Conservation (phyloP, 1,140 invertebrate genomes). For the Brachionus asplanchnoidis region DNA sequence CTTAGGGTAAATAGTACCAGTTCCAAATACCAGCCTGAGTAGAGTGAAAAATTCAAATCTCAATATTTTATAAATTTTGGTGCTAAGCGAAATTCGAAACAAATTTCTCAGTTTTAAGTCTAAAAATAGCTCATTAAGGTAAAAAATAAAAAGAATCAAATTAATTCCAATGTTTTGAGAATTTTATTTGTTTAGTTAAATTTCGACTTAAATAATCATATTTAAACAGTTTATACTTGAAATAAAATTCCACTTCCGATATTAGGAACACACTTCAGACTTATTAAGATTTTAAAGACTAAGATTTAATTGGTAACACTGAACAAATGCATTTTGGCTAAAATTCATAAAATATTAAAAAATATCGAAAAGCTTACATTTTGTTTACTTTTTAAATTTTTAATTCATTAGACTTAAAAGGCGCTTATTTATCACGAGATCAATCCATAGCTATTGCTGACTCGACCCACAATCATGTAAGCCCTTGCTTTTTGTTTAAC, state of each 20-base stretch:
- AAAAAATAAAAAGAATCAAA: background rate
- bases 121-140: background rate
- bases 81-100: background rate
- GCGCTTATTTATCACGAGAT: background rate
- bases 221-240: background rate
- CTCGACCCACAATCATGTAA: background rate
- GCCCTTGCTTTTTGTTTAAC: background rate
- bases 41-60: too few species aligned
- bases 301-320: background rate
- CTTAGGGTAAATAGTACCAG: background rate
- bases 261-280: background rate
- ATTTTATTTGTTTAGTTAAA: background rate
- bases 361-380: background rate
- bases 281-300: background rate
- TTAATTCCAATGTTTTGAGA: background rate
- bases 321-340: background rate
- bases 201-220: background rate
- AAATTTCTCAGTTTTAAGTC: background rate
- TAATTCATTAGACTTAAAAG: background rate
- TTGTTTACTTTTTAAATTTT: background rate
- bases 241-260: background rate
- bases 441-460: background rate
- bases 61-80: too few species aligned
- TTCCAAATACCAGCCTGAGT: background rate
- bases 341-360: background rate